A percentile compares a stretch with the other conserved stretches of the same genome.
Evolutionary conservation across 2,888 invertebrate genomes (phyloP).

Genomic region (Cheiracanthium punctorium): DNA sequence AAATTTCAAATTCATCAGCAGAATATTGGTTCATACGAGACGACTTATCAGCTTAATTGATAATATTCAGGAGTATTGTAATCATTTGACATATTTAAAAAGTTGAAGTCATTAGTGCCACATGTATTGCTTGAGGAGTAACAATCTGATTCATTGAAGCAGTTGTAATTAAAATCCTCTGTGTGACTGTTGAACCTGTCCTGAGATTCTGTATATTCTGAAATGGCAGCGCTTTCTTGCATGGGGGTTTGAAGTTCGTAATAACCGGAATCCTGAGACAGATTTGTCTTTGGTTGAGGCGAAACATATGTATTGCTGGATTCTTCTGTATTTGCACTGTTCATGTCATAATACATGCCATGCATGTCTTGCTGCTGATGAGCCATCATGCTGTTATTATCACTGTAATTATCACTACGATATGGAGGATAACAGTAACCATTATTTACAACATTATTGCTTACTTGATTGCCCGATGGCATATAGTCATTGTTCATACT

Average conservation of each 20-base stretch:
- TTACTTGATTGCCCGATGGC: conserved; percentile 31
- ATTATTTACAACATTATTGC: conserved; percentile 36
- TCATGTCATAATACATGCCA: conserved; percentile 66
- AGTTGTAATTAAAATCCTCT: conserved; percentile 56
- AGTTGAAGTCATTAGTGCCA: conserved; percentile 86
- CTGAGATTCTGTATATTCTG: conserved; percentile 38
- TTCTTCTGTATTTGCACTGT: conserved; percentile 62
- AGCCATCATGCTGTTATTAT: conserved; percentile 24
- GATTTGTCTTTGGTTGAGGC: conserved; percentile 45
- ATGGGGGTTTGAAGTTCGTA: conserved; percentile 57
- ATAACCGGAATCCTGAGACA: conserved; percentile 63
- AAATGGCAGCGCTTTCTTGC: conserved; percentile 48
- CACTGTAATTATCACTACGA: conserved; percentile 40
- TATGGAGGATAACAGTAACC: conserved; percentile 61
- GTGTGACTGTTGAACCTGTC: conserved; percentile 50
- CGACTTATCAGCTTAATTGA: conserved; percentile 81
- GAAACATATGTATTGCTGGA: conserved; percentile 32
- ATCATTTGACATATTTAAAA: conserved; percentile 93
- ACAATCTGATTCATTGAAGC: conserved; percentile 49
- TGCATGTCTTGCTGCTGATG: conserved; percentile 50
- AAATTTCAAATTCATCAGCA: not conserved
- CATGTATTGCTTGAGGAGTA: conserved; percentile 47
- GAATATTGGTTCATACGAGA: not conserved
- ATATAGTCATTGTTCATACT: conserved; percentile 50
- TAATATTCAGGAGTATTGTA: conserved; percentile 92